Percentiles rank a stretch among this genome's conserved stretches.
Conservation (phyloP, 2,888 invertebrate genomes). For the Torymus auratus region DNA sequence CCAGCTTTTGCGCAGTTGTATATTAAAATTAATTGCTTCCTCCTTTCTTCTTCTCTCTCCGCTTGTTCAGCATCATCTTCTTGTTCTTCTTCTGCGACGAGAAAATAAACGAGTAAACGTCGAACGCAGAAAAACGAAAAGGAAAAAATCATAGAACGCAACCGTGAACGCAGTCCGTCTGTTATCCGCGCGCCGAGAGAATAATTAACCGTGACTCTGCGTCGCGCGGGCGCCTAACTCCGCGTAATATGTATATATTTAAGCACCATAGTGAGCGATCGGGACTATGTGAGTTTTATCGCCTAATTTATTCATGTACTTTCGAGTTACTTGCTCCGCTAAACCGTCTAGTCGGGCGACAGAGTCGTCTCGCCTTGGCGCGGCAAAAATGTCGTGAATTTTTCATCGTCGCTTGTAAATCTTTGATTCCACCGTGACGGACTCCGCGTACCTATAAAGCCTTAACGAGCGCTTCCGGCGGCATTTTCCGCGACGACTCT, state of each 20-base stretch:
- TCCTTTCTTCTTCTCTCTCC: constrained; percentile 18
- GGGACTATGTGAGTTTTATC: constrained; percentile 27
- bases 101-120: too few species aligned
- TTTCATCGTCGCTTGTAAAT: too few species aligned
- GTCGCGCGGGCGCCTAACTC: constrained; percentile 2
- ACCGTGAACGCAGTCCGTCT: too few species aligned
- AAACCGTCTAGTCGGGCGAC: constrained; percentile 22
- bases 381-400: too few species aligned
- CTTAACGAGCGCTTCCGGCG: too few species aligned
- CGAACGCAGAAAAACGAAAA: not conserved
- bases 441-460: too few species aligned
- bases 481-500: constrained; percentile 22
- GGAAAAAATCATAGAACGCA: not conserved
- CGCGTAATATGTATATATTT: constrained; percentile 29
- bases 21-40: constrained; percentile 68
- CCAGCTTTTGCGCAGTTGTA: constrained; percentile 69
- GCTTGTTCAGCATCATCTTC: not conserved
- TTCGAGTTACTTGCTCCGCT: constrained; percentile 33
- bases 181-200: not conserved
- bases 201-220: not conserved
- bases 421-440: too few species aligned
- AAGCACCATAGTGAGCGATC: constrained; percentile 47
- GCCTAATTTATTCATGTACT: constrained; percentile 44
- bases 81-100: not conserved
- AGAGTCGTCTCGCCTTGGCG: not conserved